Evolutionary conservation across 2,113 vertebrate species (phyloP).

Genomic region (Platanista minor): DNA sequence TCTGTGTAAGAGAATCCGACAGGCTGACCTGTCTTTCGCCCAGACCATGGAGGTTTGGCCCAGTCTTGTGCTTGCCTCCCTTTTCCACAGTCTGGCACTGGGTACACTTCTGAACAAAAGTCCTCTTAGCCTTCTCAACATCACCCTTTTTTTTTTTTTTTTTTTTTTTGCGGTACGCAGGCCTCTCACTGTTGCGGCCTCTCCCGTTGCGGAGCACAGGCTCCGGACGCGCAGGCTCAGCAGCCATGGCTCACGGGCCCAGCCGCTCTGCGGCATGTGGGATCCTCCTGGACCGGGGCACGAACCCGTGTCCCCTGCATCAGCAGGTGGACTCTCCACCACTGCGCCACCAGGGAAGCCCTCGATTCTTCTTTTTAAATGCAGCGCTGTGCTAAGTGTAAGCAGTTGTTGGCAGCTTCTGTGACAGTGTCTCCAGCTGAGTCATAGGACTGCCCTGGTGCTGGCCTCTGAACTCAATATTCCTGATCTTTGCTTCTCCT

Average conservation of each 20-base stretch:
- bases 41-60: background rate
- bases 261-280: no score
- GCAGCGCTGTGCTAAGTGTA: background rate
- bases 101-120: no score
- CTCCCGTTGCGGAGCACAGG: no score
- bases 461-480: background rate
- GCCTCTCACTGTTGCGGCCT: no score
- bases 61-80: background rate
- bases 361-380: background rate
- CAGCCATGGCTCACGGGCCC: no score
- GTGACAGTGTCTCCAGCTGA: background rate
- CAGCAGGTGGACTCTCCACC: no score
- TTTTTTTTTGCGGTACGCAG: no score
- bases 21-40: background rate
- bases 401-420: background rate
- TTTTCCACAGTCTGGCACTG: background rate
- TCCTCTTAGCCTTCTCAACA: background rate
- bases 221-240: no score
- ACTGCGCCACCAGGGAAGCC: no score
- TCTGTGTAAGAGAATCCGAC: background rate
- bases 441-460: background rate
- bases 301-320: no score
- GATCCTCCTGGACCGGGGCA: no score
- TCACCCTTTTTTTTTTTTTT: background rate
- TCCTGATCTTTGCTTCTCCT: background rate